Percentiles rank a stretch among this genome's conserved stretches.
Conservation (phyloP, 2,797 vertebrate species). For the Siniperca scherzeri region DNA sequence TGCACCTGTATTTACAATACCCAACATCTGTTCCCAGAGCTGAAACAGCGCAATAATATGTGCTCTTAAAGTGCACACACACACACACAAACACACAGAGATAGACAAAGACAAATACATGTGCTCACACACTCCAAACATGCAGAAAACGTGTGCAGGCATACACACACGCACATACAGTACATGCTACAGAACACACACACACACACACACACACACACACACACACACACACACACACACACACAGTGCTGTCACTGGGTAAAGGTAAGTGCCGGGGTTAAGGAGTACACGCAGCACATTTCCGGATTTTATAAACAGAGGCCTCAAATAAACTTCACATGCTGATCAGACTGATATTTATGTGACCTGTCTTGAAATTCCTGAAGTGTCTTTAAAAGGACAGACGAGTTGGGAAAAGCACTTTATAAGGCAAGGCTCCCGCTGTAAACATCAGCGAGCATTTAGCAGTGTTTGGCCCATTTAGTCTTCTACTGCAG, state of each 20-base stretch:
- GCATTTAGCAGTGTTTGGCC: constrained; percentile 88
- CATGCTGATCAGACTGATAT: constrained; percentile 90
- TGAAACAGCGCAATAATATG: constrained; percentile 73
- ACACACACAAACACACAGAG: constrained; percentile 21
- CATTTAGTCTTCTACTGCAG: constrained; percentile 82
- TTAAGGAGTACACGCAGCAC: constrained; percentile 80
- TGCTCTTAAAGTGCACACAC: constrained; percentile 62
- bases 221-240: constrained; percentile 11
- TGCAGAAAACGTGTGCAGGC: constrained; percentile 27
- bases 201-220: constrained; percentile 14
- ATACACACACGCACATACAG: constrained; percentile 9
- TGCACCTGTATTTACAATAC: constrained; percentile 87
- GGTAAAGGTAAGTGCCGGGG: constrained; percentile 76
- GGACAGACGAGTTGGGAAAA: constrained; percentile 88
- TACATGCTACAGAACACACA: constrained; percentile 8
- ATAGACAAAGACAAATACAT: constrained; percentile 50
- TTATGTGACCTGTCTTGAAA: constrained; percentile 89
- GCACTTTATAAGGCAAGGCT: constrained; percentile 91
- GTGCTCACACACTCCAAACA: constrained; percentile 51
- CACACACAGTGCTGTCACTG: constrained; percentile 68
- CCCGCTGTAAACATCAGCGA: constrained; percentile 89
- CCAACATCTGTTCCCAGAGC: constrained; percentile 81
- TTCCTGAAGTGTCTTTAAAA: constrained; percentile 91
- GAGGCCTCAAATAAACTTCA: constrained; percentile 86
- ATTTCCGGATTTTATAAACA: constrained; percentile 91